Evolutionary conservation across 2,888 invertebrate genomes (phyloP), one percentile per base, ranked within the genome.

Genomic region (Phragmatobia fuliginosa): DNA sequence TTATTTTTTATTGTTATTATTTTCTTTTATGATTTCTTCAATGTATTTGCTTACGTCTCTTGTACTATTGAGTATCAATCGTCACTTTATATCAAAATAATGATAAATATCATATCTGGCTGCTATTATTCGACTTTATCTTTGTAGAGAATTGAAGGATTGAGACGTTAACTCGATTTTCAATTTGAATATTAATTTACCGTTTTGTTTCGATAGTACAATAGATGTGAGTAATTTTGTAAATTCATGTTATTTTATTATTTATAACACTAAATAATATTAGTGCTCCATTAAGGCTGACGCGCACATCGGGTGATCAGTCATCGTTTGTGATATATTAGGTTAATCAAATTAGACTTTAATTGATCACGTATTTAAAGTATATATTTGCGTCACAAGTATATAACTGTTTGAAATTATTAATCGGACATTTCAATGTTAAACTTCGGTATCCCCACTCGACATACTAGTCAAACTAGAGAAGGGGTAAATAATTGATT

Each of bases 321-420:
- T 91, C 91, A 90, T 91, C 85, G 90, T 91, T 92, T 92, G 93
- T 92, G 92, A 92, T 92, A 92, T 91, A 86, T 88, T 92, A 92
- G 91, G 80, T 87, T 84, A 86, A 87, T 84, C 73, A 83, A 84
- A 84, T 82, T 88, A 80, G 72, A 76, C 38, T 80, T 78, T 76
- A 75, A 79, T 76, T 73, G 73, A 76, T 74, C 77, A 36, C 74
- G 76, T 86, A 85, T 80, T 80, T 80, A 78, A 78, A 78, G 71
- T 67, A 60, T 68, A 68, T 64, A 61, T 75, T 79, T 76, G 71
- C 69, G 75, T 75, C 77, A 83, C 73, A 70, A 76, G 73, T 80
- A 68, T 76, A 74, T 70, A 70, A 71, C 63, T 79, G 64, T 64
- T 56, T 71, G 62, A 66, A 52, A 41, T 59, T 56, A 56, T 65